Conservation (phyloP, 1,140 invertebrate genomes). For the Lepidotrigona ventralis region DNA sequence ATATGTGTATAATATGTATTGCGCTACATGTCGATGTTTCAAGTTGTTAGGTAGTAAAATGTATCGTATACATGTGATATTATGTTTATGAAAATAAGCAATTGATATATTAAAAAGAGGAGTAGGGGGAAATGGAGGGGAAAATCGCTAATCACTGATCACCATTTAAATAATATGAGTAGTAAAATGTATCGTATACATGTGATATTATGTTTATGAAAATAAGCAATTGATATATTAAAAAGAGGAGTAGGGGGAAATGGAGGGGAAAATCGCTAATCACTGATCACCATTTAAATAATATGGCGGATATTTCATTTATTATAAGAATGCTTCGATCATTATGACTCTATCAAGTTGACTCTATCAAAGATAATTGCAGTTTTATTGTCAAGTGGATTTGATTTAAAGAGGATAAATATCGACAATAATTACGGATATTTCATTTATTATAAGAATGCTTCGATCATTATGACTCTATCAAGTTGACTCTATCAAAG, state of each 20-base stretch:
- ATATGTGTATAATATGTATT: not conserved
- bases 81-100: not conserved
- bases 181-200: not conserved
- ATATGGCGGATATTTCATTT: conserved; percentile 45
- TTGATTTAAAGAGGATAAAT: conserved; percentile 47
- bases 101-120: not conserved
- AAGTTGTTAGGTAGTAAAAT: not conserved
- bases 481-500: conserved; percentile 33
- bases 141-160: not conserved
- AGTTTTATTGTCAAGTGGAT: conserved; percentile 33
- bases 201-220: not conserved
- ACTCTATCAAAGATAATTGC: conserved; percentile 48
- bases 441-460: conserved; percentile 56
- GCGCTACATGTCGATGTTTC: not conserved
- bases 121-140: too few relatives aligned
- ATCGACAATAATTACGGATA: conserved; percentile 50
- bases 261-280: not conserved
- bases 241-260: not conserved
- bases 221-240: not conserved
- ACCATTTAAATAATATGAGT: not conserved
- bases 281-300: not conserved
- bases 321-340: conserved; percentile 56
- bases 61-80: not conserved
- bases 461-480: conserved; percentile 52
- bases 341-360: conserved; percentile 51